A percentile compares a stretch with the other conserved stretches of the same genome.
phyloP scores from a whole-genome alignment of 1,140 invertebrate species.

The Cecropterus lyciades region DNA sequence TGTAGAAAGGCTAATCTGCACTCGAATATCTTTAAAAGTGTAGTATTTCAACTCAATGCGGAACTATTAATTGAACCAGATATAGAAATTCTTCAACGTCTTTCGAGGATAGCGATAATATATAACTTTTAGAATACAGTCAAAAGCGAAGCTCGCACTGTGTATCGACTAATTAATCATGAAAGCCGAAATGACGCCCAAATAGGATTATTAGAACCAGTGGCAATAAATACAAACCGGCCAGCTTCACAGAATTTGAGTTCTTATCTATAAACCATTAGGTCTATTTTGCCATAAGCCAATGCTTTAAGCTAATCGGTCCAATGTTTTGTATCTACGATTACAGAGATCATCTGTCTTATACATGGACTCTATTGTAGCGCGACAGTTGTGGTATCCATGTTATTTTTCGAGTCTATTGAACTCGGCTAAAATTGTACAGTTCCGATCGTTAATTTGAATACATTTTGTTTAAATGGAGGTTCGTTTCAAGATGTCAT shows the following conservation, averaged over 20 bases:
- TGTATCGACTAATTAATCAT: constrained; percentile 44
- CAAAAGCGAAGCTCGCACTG: constrained; percentile 12
- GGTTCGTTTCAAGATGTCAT: constrained; percentile 32
- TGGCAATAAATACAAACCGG: constrained; percentile 48
- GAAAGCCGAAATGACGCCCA: constrained; percentile 49
- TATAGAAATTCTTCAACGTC: constrained; percentile 29
- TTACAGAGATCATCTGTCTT: constrained; percentile 46
- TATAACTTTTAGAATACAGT: constrained; percentile 22
- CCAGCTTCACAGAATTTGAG: constrained; percentile 12
- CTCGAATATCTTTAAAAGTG: too few relatives aligned
- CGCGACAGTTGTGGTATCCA: constrained; percentile 45
- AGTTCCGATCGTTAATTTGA: constrained; percentile 4
- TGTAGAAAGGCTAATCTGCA: not conserved
- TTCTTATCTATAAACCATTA: constrained; percentile 9
- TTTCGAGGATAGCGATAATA: constrained; percentile 27
- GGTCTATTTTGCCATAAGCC: constrained; percentile 31
- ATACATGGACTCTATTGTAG: constrained; percentile 47
- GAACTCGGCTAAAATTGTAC: constrained; percentile 44
- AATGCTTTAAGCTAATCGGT: constrained; percentile 19
- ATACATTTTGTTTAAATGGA: constrained; percentile 11
- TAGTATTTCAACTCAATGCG: not conserved
- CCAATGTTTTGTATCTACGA: constrained; percentile 37
- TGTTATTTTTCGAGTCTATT: constrained; percentile 49
- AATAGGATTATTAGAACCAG: constrained; percentile 57
- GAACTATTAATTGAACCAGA: constrained; percentile 15